A percentile compares a stretch with the other conserved stretches of the same genome.
Evolutionary conservation across 2,888 invertebrate genomes (phyloP).

Genomic region (Philonicus albiceps): DNA sequence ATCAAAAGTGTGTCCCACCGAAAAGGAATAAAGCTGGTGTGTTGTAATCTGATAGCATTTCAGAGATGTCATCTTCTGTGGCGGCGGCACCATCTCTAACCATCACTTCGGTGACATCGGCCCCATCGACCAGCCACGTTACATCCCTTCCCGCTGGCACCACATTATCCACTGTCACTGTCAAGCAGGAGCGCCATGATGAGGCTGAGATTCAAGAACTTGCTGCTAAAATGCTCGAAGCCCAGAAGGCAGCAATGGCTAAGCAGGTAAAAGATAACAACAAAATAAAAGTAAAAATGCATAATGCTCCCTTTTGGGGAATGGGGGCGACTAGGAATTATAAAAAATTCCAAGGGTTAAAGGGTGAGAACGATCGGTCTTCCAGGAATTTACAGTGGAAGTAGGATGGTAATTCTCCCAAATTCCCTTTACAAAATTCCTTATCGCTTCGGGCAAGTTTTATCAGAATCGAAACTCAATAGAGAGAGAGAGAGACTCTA

Average conservation of each 20-base stretch:
- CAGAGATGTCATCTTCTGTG: conserved; percentile 25
- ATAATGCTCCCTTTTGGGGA: neutral
- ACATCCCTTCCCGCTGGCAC: conserved; percentile 14
- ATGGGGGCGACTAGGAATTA: neutral
- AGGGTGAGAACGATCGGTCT: neutral
- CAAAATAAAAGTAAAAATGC: too few species aligned
- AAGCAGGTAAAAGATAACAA: conserved; percentile 51
- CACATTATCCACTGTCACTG: conserved; percentile 49
- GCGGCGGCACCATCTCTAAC: conserved; percentile 37
- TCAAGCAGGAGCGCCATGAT: conserved; percentile 67
- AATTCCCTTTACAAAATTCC: neutral
- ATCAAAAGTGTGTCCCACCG: neutral
- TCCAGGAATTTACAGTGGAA: neutral
- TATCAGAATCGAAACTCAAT: neutral
- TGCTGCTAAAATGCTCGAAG: conserved; percentile 87
- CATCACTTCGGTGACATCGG: conserved; percentile 43
- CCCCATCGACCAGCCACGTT: neutral
- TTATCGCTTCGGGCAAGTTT: neutral
- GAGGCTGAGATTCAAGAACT: conserved; percentile 87
- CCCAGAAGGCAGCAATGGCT: conserved; percentile 73
- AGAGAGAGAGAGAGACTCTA: too few species aligned
- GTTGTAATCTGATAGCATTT: neutral
- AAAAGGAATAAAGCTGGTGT: neutral
- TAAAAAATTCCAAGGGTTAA: neutral
- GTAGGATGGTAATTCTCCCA: neutral